Evolutionary conservation across 2,888 invertebrate species (phyloP).

Genomic region (Lasius platythorax): DNA sequence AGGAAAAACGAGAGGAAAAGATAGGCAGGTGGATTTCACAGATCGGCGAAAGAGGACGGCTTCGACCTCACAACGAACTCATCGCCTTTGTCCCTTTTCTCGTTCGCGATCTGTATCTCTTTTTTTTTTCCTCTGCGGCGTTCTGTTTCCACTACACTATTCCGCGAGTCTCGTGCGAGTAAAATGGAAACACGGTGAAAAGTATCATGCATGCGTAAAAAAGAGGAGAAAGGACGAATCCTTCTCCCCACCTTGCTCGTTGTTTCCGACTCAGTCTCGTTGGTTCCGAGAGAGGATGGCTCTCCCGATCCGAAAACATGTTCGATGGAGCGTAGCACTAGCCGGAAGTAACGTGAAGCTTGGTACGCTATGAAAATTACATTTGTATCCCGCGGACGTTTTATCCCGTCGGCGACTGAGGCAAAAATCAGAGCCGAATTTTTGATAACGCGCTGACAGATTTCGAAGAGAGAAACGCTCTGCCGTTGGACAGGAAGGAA

Average conservation of each 20-base stretch:
- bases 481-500: conserved; percentile 31
- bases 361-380: conserved; percentile 53
- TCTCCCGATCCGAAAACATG: conserved; percentile 24
- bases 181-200: conserved; percentile 51
- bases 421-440: conserved; percentile 45
- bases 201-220: conserved; percentile 51
- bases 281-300: conserved; percentile 6
- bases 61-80: conserved; percentile 64
- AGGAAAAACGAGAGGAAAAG: not conserved
- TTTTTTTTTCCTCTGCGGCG: conserved; percentile 9
- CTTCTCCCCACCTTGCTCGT: conserved; percentile 1
- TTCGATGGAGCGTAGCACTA: conserved; percentile 24
- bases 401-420: conserved; percentile 35
- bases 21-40: conserved; percentile 64
- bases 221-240: conserved; percentile 9
- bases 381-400: conserved; percentile 54
- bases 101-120: conserved; percentile 18
- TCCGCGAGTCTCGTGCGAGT: not conserved
- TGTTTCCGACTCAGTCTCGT: conserved; percentile 10
- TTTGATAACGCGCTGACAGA: conserved; percentile 55
- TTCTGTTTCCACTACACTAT: conserved; percentile 8
- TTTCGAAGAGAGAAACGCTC: conserved; percentile 13
- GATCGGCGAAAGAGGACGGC: conserved; percentile 71
- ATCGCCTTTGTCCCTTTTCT: conserved; percentile 21
- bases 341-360: conserved; percentile 36